A percentile compares a stretch with the other conserved stretches of the same genome.
phyloP scores from a whole-genome alignment of 2,797 vertebrate species.

The Chromobotia macracanthus region DNA sequence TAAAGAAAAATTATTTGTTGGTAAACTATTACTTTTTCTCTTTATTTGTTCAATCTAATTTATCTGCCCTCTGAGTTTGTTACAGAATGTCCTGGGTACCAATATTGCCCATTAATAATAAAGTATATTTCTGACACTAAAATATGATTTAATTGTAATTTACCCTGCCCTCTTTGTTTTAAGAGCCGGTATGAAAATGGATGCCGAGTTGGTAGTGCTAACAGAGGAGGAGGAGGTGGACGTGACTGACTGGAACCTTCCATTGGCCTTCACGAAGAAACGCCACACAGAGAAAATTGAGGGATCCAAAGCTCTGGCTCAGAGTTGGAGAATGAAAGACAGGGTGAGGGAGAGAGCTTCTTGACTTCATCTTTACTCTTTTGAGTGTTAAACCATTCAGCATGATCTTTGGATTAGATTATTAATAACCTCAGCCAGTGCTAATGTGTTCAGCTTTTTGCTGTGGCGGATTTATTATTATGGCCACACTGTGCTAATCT shows the following conservation, averaged over 20 bases:
- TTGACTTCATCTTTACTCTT: neutral
- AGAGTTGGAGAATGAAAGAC: conserved; percentile 99
- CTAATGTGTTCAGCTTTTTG: neutral
- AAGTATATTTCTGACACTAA: no score
- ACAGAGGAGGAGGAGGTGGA: conserved; percentile 91
- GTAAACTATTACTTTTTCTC: no score
- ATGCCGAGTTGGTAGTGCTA: conserved; percentile 82
- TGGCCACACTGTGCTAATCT: neutral
- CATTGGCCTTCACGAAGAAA: conserved; percentile 97
- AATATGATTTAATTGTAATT: no score
- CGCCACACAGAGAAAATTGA: conserved; percentile 97
- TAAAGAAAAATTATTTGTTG: no score
- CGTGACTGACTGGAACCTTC: conserved; percentile 94
- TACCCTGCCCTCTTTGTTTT: neutral
- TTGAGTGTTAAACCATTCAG: neutral
- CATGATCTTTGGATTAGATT: no score
- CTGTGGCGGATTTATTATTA: neutral
- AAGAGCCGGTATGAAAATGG: conserved; percentile 84
- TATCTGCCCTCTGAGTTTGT: no score
- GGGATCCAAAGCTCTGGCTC: conserved; percentile 94
- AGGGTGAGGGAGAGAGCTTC: conserved; percentile 78
- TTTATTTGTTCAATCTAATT: no score
- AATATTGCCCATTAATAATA: no score
- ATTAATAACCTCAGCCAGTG: neutral
- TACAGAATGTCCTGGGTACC: no score